These are phyloP conservation scores for Neolamprologus longior DNA, from an alignment of 2,113 vertebrate genomes.

Conservation along the genomic window DNA sequence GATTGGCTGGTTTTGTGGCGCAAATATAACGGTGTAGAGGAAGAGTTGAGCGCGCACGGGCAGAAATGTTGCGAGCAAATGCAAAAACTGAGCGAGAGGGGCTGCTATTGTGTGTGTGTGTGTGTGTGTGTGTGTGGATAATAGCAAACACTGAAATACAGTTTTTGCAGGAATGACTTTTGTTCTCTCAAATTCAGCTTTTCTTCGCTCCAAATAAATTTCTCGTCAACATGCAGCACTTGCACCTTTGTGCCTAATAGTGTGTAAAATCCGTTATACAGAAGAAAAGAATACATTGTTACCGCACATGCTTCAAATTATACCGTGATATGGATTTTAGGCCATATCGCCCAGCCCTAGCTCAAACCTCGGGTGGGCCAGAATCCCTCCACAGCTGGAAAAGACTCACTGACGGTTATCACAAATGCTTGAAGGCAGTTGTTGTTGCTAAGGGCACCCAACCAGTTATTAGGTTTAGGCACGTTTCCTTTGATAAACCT, in stretches of 20 bases:
- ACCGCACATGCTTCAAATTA: fast-evolving
- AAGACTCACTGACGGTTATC: background rate
- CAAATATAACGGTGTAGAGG: too few relatives aligned
- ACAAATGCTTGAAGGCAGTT: background rate
- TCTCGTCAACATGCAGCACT: background rate
- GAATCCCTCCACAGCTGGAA: background rate
- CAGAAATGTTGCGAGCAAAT: too few relatives aligned
- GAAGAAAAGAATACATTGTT: background rate
- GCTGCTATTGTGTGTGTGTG: too few relatives aligned
- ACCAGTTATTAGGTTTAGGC: background rate
- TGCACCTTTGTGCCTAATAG: background rate
- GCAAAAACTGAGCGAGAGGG: too few relatives aligned
- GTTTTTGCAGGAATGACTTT: fast-evolving
- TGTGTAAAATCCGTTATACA: background rate
- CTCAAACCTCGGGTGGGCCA: background rate
- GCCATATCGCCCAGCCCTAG: background rate
- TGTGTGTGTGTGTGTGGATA: too few relatives aligned
- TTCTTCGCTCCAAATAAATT: fast-evolving
- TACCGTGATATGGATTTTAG: background rate
- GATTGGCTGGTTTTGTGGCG: too few relatives aligned
- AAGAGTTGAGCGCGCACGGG: too few relatives aligned
- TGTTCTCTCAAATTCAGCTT: too few relatives aligned
- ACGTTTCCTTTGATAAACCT: background rate
- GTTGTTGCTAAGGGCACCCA: background rate
- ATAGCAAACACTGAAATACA: too few relatives aligned